These are phyloP conservation scores for Euzophera pinguis DNA, from an alignment of 2,888 invertebrate genomes.

Conservation along the genomic window DNA sequence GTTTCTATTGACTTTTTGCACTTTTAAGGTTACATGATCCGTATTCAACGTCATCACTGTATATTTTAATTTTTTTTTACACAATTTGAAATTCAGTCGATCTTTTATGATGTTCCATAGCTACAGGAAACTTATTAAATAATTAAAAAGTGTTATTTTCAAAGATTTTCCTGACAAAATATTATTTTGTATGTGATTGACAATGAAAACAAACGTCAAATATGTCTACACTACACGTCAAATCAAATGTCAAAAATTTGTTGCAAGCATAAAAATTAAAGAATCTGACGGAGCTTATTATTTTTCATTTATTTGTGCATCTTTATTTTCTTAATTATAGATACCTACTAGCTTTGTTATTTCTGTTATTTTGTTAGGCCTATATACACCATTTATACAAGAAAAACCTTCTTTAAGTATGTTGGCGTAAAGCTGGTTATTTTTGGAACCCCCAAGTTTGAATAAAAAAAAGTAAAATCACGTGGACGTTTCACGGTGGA, in stretches of 20 bases:
- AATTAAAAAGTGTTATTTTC: slow-evolving; percentile 21
- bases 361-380: too few species aligned
- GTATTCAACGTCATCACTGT: slow-evolving; percentile 69
- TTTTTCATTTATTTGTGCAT: too few species aligned
- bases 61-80: slow-evolving; percentile 29
- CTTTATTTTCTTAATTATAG: too few species aligned
- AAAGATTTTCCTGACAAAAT: slow-evolving; percentile 26
- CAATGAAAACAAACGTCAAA: slow-evolving; percentile 14
- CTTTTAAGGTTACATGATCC: slow-evolving; percentile 73
- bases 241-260: background rate
- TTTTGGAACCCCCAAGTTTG: slow-evolving; percentile 57
- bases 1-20: slow-evolving; percentile 57
- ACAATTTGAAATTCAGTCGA: slow-evolving; percentile 22
- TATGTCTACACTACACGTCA: background rate
- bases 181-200: slow-evolving; percentile 26
- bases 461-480: slow-evolving; percentile 62
- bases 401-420: slow-evolving; percentile 17
- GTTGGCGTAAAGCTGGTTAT: slow-evolving; percentile 40
- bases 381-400: slow-evolving; percentile 26
- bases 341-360: too few species aligned
- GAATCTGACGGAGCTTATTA: too few species aligned
- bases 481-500: slow-evolving; percentile 54
- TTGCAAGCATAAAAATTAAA: too few species aligned
- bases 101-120: slow-evolving; percentile 32
- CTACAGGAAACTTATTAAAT: slow-evolving; percentile 34